These are phyloP conservation scores for Elephas maximus DNA, from an alignment of 2,113 vertebrate species.

Conservation along the genomic window DNA sequence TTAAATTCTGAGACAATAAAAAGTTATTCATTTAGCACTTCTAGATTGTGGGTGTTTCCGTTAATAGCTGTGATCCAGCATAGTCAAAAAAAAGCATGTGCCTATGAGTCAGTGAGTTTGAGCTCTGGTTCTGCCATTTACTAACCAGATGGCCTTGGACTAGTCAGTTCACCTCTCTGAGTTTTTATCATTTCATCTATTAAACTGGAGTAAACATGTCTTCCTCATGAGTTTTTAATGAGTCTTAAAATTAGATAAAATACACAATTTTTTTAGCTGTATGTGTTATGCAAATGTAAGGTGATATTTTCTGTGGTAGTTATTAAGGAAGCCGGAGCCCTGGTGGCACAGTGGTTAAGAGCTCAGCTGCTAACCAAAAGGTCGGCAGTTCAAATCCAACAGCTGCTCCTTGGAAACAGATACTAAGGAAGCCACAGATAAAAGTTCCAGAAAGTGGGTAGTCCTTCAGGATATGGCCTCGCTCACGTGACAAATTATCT, in stretches of 20 bases:
- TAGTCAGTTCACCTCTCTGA: conserved; percentile 9
- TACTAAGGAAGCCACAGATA: neutral
- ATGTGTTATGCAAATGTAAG: neutral
- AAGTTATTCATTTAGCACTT: conserved; percentile 24
- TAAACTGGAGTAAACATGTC: conserved; percentile 8
- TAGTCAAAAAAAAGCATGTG: neutral
- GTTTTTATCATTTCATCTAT: neutral
- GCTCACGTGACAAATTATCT: conserved; percentile 3
- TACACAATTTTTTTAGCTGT: neutral
- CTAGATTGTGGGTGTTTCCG: conserved; percentile 4
- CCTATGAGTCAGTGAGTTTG: neutral
- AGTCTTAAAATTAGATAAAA: conserved; percentile 39
- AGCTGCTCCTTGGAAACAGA: neutral
- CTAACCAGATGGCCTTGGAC: conserved; percentile 7
- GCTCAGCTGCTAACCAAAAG: no score
- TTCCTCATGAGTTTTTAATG: neutral
- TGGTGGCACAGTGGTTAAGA: no score
- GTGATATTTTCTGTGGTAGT: neutral
- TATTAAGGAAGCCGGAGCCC: neutral
- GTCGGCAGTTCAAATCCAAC: no score
- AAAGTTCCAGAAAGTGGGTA: conserved; percentile 52
- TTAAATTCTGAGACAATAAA: conserved; percentile 51
- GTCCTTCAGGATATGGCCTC: neutral
- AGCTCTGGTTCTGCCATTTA: conserved; percentile 17
- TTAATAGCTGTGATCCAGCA: conserved; percentile 8